Percentiles rank a stretch among this genome's conserved stretches.
phyloP scores from a whole-genome alignment of 2,113 vertebrate genomes.

The Edolisoma coerulescens region DNA sequence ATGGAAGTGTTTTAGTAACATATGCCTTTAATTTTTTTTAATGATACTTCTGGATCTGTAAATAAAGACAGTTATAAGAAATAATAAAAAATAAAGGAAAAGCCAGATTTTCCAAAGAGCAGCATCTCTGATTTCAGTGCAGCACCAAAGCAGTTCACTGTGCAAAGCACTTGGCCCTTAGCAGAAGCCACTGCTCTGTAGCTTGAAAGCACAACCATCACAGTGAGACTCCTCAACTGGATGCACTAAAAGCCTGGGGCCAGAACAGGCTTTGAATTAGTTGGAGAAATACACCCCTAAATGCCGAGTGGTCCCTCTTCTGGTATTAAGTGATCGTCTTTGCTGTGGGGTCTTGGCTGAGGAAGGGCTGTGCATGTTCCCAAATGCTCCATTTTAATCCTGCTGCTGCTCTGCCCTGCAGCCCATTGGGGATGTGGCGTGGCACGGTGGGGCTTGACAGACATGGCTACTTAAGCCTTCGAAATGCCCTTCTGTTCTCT shows the following conservation, averaged over 20 bases:
- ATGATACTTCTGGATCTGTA: neutral
- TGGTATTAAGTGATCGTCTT: neutral
- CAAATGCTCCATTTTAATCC: neutral
- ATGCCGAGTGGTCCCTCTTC: neutral
- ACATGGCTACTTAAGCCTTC: neutral
- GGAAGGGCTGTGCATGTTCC: neutral
- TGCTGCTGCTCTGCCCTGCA: neutral
- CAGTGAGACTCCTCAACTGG: neutral
- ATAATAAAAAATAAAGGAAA: neutral
- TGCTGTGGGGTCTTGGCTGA: neutral
- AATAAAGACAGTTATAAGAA: neutral
- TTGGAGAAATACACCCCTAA: neutral
- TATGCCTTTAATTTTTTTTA: neutral
- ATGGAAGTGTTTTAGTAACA: neutral
- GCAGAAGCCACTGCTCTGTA: neutral
- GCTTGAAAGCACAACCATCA: neutral
- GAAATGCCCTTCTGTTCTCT: neutral
- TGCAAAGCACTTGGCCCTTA: neutral
- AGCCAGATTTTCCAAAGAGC: neutral
- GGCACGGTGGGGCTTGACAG: neutral
- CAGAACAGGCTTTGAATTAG: neutral
- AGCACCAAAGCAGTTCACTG: neutral
- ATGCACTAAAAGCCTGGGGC: neutral
- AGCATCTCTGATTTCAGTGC: neutral
- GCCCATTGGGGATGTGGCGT: neutral